A percentile compares a stretch with the other conserved stretches of the same genome.
Evolutionary conservation across 2,113 vertebrate genomes (phyloP).

Genomic region (Urocolius indicus): DNA sequence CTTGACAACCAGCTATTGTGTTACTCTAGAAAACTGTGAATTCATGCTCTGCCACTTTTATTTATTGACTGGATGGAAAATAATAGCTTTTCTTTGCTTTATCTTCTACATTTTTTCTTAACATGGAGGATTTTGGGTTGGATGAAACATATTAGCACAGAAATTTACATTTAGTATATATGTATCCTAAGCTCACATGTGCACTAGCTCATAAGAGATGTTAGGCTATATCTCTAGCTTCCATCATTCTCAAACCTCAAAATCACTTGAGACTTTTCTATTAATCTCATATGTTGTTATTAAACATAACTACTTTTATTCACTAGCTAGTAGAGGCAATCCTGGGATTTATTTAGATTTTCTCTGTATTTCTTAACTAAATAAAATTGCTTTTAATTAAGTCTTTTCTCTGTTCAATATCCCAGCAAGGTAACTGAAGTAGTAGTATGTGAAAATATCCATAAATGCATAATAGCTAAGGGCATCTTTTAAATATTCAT

Average conservation of each 20-base stretch:
- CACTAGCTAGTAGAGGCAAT: conserved; percentile 44
- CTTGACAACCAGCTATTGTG: neutral
- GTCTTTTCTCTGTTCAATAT: conserved; percentile 68
- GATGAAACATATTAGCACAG: neutral
- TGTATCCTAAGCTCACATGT: neutral
- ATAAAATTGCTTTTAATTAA: conserved; percentile 73
- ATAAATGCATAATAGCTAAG: conserved; percentile 64
- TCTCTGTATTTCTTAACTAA: conserved; percentile 65
- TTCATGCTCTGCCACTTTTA: accelerated
- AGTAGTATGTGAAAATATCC: conserved; percentile 70
- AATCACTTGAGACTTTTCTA: conserved; percentile 42
- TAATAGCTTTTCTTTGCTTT: too few relatives aligned
- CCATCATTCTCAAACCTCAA: neutral
- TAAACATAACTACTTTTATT: conserved; percentile 61
- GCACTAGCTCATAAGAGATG: neutral
- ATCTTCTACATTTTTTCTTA: too few relatives aligned
- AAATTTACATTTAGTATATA: neutral
- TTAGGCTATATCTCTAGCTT: neutral
- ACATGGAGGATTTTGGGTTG: neutral
- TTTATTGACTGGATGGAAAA: neutral
- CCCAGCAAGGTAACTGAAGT: conserved; percentile 58
- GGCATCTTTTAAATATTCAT: conserved; percentile 74
- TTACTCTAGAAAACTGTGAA: neutral
- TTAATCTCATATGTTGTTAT: conserved; percentile 59
- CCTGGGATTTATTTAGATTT: conserved; percentile 72